Percentiles rank a stretch among this genome's conserved stretches.
Conservation (phyloP, 1,140 invertebrate species). For the Drosophila mojavensis region DNA sequence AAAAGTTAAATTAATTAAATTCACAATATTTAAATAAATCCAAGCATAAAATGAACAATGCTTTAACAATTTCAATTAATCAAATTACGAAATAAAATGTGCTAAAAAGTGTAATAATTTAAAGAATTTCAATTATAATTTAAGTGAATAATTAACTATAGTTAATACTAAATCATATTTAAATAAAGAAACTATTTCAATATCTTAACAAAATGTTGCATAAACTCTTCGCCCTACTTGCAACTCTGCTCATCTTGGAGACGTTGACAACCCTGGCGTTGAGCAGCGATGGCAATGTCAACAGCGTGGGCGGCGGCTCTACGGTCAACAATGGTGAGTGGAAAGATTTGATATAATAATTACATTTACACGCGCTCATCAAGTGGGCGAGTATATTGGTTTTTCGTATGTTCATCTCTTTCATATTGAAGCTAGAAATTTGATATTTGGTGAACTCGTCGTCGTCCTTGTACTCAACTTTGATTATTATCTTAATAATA, state of each 20-base stretch:
- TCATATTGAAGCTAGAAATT: no score
- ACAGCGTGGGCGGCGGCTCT: constrained; percentile 45
- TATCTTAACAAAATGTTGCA: constrained; percentile 46
- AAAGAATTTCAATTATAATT: no score
- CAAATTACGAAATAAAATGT: not conserved
- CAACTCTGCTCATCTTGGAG: constrained; percentile 28
- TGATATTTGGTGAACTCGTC: no score
- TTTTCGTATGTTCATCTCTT: no score
- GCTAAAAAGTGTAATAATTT: not conserved
- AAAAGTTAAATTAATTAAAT: constrained; percentile 21
- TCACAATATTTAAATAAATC: constrained; percentile 23
- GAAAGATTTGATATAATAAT: constrained; percentile 17
- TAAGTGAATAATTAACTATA: no score
- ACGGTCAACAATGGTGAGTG: constrained; percentile 63
- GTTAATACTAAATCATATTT: not conserved
- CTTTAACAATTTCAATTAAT: constrained; percentile 10
- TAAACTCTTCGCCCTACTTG: constrained; percentile 13
- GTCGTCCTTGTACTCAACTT: no score
- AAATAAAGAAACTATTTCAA: not conserved
- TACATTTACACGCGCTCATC: not conserved
- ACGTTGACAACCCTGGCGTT: constrained; percentile 39
- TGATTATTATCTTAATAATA: no score
- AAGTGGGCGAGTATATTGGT: no score
- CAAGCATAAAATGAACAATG: constrained; percentile 16
- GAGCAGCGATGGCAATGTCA: constrained; percentile 48